phyloP scores from a whole-genome alignment of 2,113 vertebrate species.

The Clarias magur region DNA sequence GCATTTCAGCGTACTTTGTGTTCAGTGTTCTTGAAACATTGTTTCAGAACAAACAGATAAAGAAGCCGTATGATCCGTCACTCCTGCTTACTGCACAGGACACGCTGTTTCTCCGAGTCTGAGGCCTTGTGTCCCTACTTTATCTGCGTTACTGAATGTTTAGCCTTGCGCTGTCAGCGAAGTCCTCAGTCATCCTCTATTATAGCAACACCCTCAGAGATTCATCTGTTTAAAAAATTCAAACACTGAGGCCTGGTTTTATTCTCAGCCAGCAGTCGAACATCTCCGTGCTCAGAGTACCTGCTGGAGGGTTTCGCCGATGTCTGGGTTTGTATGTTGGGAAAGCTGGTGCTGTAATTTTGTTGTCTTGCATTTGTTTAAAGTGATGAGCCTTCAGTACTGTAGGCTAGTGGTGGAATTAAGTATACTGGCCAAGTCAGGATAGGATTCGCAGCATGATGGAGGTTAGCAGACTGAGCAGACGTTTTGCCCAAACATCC shows the following conservation, averaged over 20 bases:
- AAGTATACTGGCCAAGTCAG: neutral
- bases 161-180: constrained; percentile 8
- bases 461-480: neutral
- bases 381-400: neutral
- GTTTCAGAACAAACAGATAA: neutral
- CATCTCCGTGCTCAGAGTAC: neutral
- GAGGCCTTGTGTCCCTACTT: neutral
- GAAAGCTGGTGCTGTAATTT: constrained; percentile 3
- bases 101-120: neutral
- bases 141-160: neutral
- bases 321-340: neutral
- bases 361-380: neutral
- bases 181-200: constrained; percentile 12
- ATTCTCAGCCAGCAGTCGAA: constrained; percentile 1
- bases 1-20: too few relatives aligned
- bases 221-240: neutral
- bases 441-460: neutral
- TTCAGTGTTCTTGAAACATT: neutral
- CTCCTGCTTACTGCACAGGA: neutral
- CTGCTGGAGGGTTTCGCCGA: neutral
- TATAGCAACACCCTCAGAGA: neutral
- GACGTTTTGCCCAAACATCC: neutral
- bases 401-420: neutral
- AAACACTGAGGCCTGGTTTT: constrained; percentile 26
- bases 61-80: neutral